A percentile compares a stretch with the other conserved stretches of the same genome.
These are phyloP conservation scores for Cryptocephalus moraei DNA, from an alignment of 2,888 invertebrate genomes.

Conservation along the genomic window DNA sequence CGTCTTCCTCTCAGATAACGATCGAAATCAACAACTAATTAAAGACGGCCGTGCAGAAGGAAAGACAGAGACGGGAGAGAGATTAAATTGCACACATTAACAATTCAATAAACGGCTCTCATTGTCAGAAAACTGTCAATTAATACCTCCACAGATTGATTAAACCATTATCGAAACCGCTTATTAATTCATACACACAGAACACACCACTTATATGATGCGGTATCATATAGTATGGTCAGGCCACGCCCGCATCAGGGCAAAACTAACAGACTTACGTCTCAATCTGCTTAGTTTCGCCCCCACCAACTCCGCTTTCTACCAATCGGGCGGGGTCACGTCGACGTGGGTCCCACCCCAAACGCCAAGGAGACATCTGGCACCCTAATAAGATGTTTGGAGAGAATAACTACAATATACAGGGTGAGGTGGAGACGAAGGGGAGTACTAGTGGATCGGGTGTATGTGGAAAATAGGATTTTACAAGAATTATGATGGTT, in stretches of 20 bases:
- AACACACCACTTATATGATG: constrained; percentile 23
- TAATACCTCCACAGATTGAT: constrained; percentile 26
- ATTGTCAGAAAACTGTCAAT: constrained; percentile 17
- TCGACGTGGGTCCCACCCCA: not conserved
- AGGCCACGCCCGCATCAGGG: constrained; percentile 31
- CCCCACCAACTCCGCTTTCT: constrained; percentile 21
- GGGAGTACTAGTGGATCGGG: no score
- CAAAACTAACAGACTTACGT: constrained; percentile 42
- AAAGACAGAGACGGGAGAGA: no score
- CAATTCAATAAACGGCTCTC: constrained; percentile 14
- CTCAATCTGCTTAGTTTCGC: constrained; percentile 31
- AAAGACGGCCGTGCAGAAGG: no score
- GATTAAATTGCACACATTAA: constrained; percentile 18
- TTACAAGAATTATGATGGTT: no score
- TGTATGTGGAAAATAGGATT: no score
- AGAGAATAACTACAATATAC: not conserved
- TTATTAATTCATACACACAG: constrained; percentile 27
- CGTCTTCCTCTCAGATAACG: no score
- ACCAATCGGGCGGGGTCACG: constrained; percentile 1
- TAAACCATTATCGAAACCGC: constrained; percentile 35
- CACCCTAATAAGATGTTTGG: not conserved
- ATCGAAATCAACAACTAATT: no score
- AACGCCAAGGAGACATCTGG: no score
- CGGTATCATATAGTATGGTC: constrained; percentile 10
- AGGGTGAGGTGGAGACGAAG: no score